Base-by-base conservation (phyloP, 2,113 vertebrate species). In the Mobula hypostoma region DNA sequence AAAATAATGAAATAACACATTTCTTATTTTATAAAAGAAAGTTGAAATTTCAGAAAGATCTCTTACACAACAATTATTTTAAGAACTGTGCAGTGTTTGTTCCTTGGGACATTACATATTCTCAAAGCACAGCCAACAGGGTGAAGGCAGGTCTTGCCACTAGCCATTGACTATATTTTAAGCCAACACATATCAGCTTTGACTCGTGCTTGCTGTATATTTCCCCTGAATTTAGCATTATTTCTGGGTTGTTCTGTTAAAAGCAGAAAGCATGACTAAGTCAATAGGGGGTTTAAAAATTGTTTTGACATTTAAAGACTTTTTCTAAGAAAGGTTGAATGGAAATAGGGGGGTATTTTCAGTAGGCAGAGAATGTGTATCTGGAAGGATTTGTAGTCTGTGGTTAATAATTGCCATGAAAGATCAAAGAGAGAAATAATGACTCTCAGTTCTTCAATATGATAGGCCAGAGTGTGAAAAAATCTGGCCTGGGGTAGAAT, bases 41-140 rank as follows among this genome's bases (percentile, higher is more conserved):
- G 63, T 14, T n/a, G 66, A 90, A 90, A 90, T 66, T 90, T 61
- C 85, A 66, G 85, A 68, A 90, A 90, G 15, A 15, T 90, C 15
- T 66, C 7, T 66, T 90, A 5, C 32, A 29, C 6, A 19, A n/a
- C 29, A 68, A 90, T 90, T 66, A 90, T 90, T 90, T 90, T 58
- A 90, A 63, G 85, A 66, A 32, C 29, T 90, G 58, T 68, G 29
- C n/a, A 66, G 14, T 32, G 85, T 63, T 32, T 17, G 58, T 12
- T 7, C 63, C 85, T 63, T 32, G 58, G 29, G 61, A 58, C 29
- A 88, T 15, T 15, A 11, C 58, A 66, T 17, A 24, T n/a, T 58
- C 63, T 88, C n/a, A 48, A 2, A n/a, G 32, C 19, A 8, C 29
- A 66, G 14, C 17, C 63, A 63, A 66, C 15, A 90, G 32, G 29